A percentile compares a stretch with the other conserved stretches of the same genome.
Evolutionary conservation across 2,888 invertebrate species (phyloP).

Genomic region (Andricus curvator): DNA sequence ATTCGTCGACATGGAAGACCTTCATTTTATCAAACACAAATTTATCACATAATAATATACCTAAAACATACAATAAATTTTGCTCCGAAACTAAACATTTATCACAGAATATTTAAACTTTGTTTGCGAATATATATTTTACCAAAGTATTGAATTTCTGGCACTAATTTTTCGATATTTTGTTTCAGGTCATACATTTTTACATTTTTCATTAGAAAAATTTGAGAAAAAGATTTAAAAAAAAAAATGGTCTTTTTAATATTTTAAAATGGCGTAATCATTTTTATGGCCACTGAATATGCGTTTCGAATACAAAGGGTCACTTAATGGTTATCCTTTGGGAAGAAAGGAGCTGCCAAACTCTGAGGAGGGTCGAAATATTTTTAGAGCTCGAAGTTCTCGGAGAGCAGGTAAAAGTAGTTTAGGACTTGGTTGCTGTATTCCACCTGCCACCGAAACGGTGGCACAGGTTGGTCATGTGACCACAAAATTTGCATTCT

Average conservation of each 20-base stretch:
- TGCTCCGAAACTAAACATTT: not conserved
- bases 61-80: not conserved
- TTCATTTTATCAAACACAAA: conserved; percentile 20
- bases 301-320: conserved; percentile 62
- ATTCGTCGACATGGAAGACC: conserved; percentile 20
- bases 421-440: conserved; percentile 58
- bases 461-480: conserved; percentile 64
- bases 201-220: not conserved
- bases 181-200: not conserved
- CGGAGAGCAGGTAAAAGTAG: conserved; percentile 62
- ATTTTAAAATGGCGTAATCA: conserved; percentile 42
- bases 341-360: conserved; percentile 54
- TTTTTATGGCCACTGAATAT: conserved; percentile 48
- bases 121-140: conserved; percentile 1
- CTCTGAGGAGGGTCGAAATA: conserved; percentile 65
- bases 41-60: conserved; percentile 23
- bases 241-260: not conserved
- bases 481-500: conserved; percentile 68
- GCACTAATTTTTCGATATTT: not conserved
- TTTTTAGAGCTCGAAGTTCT: conserved; percentile 62
- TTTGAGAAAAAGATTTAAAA: not conserved
- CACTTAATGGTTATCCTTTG: conserved; percentile 62
- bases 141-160: not conserved
- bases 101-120: conserved; percentile 1
- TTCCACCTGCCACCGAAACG: conserved; percentile 71